Conservation (phyloP, 1,140 invertebrate genomes). For the Cydia amplana region DNA sequence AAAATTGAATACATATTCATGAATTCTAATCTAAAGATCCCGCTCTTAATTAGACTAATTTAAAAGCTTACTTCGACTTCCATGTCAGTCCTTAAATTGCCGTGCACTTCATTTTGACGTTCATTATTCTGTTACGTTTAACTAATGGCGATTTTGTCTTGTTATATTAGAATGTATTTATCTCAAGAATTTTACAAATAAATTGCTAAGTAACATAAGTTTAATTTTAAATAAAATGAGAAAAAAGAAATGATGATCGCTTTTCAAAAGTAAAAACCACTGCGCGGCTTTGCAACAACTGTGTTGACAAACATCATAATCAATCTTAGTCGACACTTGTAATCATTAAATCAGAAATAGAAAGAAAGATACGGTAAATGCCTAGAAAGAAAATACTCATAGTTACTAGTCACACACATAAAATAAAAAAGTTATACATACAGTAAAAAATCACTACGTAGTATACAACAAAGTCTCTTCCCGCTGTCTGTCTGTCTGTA, state of each 20-base stretch:
- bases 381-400: no score
- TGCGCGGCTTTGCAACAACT: no score
- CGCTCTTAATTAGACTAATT: slow-evolving; percentile 74
- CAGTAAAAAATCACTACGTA: no score
- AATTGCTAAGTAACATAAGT: background rate
- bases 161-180: background rate
- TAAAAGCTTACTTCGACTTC: slow-evolving; percentile 65
- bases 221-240: background rate
- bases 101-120: slow-evolving; percentile 15
- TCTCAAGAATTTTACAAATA: background rate
- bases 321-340: no score
- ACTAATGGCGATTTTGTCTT: background rate
- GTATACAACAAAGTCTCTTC: no score
- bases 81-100: slow-evolving; percentile 46
- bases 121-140: background rate
- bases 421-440: background rate
- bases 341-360: no score
- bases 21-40: slow-evolving; percentile 46
- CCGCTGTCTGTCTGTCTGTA: no score
- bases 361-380: no score
- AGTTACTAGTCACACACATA: background rate
- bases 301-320: no score
- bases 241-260: no score
- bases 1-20: no score
- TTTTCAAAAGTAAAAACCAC: no score